A percentile compares a stretch with the other conserved stretches of the same genome.
phyloP scores from a whole-genome alignment of 2,113 vertebrate genomes.

The Ceyx cyanopectus region DNA sequence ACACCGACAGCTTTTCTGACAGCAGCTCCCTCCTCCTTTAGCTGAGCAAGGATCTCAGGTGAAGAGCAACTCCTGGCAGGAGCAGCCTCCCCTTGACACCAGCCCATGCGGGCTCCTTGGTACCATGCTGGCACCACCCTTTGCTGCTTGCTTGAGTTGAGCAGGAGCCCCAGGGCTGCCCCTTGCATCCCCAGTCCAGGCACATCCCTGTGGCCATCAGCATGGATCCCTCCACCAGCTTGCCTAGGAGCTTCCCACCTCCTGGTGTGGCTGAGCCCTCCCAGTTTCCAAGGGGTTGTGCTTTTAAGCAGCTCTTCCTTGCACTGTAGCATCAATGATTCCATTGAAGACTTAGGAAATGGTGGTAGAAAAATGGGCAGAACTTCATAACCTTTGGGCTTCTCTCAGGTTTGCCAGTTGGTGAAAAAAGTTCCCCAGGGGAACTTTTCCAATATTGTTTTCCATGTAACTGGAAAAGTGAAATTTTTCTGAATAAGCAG shows the following conservation, averaged over 20 bases:
- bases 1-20: neutral
- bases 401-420: neutral
- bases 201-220: rapidly evolving
- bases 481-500: slow-evolving; percentile 57
- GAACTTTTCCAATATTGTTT: slow-evolving; percentile 31
- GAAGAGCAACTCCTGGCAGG: neutral
- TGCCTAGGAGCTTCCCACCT: neutral
- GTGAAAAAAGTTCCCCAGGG: neutral
- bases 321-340: slow-evolving; percentile 17
- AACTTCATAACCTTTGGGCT: neutral
- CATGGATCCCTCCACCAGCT: neutral
- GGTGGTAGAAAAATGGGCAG: neutral
- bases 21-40: neutral
- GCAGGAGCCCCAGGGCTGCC: neutral
- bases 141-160: rapidly evolving
- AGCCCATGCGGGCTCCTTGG: rapidly evolving
- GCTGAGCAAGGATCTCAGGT: neutral
- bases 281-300: neutral
- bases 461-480: slow-evolving; percentile 32
- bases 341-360: neutral
- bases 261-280: neutral
- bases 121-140: neutral
- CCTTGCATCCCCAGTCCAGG: neutral
- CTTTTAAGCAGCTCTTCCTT: slow-evolving; percentile 26
- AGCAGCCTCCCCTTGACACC: neutral